Percentiles rank a stretch among this genome's conserved stretches.
Evolutionary conservation across 2,797 vertebrate genomes (phyloP).

Genomic region (Gephyroberyx darwinii): DNA sequence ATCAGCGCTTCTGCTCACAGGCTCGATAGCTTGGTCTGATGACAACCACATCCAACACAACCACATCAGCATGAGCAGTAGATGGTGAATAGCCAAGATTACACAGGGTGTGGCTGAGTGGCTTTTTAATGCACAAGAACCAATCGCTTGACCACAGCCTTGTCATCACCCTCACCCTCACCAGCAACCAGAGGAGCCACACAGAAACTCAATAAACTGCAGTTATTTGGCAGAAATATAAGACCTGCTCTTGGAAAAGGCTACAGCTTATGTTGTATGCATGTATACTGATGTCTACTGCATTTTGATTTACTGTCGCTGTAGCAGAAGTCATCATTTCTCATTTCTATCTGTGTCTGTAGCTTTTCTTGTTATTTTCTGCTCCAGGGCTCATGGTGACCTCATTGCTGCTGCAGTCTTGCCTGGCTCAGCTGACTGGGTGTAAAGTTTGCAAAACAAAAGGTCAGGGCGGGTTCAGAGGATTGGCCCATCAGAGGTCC

Average conservation of each 20-base stretch:
- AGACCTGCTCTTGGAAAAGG: too few relatives aligned
- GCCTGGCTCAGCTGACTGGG: not conserved
- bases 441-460: not conserved
- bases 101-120: not conserved
- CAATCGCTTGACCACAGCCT: not conserved
- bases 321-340: not conserved
- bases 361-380: not conserved
- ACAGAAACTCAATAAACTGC: not conserved
- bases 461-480: not conserved
- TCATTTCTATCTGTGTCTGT: not conserved
- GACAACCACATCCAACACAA: not conserved
- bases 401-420: not conserved
- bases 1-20: not conserved
- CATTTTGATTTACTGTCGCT: not conserved
- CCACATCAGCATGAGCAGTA: not conserved
- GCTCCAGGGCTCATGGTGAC: not conserved
- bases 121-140: not conserved
- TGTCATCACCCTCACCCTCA: not conserved
- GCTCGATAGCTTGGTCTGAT: not conserved
- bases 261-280: too few relatives aligned
- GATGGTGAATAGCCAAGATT: not conserved
- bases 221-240: too few relatives aligned
- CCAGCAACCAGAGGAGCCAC: not conserved
- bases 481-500: not conserved
- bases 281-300: too few relatives aligned